These are phyloP conservation scores for Lytechinus pictus DNA, from an alignment of 35 echinoderm and acorn worm species.

Conservation along the genomic window DNA sequence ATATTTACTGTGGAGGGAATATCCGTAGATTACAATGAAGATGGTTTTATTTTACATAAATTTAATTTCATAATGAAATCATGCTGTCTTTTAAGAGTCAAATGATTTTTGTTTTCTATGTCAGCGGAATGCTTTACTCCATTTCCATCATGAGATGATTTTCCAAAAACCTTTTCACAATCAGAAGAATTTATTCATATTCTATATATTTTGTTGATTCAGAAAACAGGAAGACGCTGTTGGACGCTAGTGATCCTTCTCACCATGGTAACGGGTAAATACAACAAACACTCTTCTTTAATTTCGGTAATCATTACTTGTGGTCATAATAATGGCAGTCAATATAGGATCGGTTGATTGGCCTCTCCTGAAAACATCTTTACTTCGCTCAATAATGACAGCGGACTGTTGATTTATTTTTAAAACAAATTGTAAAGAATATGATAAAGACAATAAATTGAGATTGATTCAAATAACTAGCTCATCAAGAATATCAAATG, in stretches of 20 bases:
- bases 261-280: background rate
- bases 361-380: background rate
- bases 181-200: background rate
- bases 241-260: background rate
- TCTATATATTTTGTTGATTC: background rate
- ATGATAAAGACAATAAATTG: background rate
- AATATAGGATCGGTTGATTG: background rate
- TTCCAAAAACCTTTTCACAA: background rate
- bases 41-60: too few species aligned
- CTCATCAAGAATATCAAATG: background rate
- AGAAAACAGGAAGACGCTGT: background rate
- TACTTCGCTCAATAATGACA: background rate
- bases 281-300: background rate
- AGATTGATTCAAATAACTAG: background rate
- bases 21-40: too few species aligned
- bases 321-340: background rate
- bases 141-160: too few species aligned
- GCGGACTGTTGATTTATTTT: background rate
- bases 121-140: too few species aligned
- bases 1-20: too few species aligned
- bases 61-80: too few species aligned
- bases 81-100: too few species aligned
- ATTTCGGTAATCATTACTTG: background rate
- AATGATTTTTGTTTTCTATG: too few species aligned
- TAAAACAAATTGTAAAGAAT: background rate